Conservation (phyloP, 2,797 vertebrate genomes). For the Erithacus rubecula region DNA sequence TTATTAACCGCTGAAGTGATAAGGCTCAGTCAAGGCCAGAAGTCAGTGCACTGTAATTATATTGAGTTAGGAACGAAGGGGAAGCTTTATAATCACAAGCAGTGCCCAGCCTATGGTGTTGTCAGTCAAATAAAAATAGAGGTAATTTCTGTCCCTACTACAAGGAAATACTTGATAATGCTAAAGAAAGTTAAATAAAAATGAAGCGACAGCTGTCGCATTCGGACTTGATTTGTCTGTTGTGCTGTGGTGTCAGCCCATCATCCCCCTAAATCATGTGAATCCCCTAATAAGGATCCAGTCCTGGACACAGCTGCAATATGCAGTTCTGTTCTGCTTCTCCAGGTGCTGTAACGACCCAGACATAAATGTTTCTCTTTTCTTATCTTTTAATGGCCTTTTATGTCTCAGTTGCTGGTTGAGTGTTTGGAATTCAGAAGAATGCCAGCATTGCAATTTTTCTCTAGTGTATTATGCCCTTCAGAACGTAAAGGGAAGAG, state of each 20-base stretch:
- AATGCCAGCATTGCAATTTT: background rate
- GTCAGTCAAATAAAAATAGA: background rate
- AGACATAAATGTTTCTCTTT: background rate
- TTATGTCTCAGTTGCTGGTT: background rate
- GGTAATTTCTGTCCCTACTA: background rate
- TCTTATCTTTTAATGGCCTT: background rate
- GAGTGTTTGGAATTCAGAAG: background rate
- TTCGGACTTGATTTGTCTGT: accelerated
- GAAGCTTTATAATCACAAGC: background rate
- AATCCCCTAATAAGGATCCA: background rate
- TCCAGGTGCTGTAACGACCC: background rate
- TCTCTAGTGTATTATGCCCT: background rate
- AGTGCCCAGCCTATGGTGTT: background rate
- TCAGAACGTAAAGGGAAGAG: background rate
- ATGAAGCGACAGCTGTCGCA: background rate
- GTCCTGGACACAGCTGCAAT: accelerated
- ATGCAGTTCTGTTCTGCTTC: background rate
- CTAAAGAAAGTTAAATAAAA: background rate
- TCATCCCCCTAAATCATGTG: background rate
- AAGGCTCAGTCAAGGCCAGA: background rate
- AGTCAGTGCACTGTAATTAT: accelerated
- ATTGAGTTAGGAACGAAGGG: background rate
- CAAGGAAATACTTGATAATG: too few species aligned
- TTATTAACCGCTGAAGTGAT: background rate
- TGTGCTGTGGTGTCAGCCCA: background rate